Conservation (phyloP, 2,113 vertebrate genomes). For the Kryptolebias marmoratus region DNA sequence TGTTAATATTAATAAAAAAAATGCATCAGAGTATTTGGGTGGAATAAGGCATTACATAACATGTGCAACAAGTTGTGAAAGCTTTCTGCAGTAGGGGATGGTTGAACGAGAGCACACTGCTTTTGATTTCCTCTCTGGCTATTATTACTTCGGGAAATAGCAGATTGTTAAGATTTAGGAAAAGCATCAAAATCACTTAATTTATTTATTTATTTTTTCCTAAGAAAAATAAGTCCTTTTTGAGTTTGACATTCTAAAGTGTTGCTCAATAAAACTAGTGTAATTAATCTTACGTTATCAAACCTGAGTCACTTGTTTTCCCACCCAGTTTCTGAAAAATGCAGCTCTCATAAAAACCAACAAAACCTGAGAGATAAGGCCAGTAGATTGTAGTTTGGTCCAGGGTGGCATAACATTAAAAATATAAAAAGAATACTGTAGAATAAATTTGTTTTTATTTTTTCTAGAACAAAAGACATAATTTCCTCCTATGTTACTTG, state of each 20-base stretch:
- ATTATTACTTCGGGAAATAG: too few relatives aligned
- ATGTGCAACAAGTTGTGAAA: neutral
- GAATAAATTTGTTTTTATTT: too few relatives aligned
- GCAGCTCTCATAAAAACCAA: slow-evolving; percentile 1
- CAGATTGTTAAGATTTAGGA: too few relatives aligned
- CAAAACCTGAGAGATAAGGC: slow-evolving; percentile 17
- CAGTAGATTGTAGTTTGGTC: neutral
- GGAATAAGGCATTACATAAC: neutral
- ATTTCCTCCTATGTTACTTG: neutral
- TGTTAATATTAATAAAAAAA: too few relatives aligned
- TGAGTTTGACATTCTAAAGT: slow-evolving; percentile 5
- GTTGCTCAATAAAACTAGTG: slow-evolving; percentile 20
- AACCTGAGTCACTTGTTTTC: slow-evolving; percentile 23
- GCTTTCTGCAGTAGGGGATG: neutral
- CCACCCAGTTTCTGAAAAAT: slow-evolving; percentile 43
- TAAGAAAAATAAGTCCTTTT: neutral
- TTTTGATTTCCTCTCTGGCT: neutral
- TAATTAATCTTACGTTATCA: slow-evolving; percentile 24
- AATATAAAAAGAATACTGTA: too few relatives aligned
- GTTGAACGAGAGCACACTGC: neutral
- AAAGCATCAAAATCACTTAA: too few relatives aligned
- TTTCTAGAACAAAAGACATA: too few relatives aligned
- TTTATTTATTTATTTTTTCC: neutral
- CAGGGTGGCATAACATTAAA: neutral
- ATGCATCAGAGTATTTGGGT: neutral